Evolutionary conservation across 2,888 invertebrate genomes (phyloP), one percentile per base, ranked within the genome.

Genomic region (Omphaloscelis lunosa): DNA sequence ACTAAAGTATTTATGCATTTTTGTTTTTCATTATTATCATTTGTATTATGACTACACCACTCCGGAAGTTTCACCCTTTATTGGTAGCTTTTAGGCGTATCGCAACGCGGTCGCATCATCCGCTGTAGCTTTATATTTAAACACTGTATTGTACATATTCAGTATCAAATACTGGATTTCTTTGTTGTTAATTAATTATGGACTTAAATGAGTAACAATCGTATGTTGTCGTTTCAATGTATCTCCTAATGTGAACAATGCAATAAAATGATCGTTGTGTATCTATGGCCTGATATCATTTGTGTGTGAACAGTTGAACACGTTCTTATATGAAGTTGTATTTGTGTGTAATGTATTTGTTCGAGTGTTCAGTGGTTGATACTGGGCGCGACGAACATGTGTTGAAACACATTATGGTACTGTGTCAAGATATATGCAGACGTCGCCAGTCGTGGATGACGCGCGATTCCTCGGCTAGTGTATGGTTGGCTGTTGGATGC

Each of bases 1-100:
- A 93, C 90, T 92, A 92, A 93, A 92, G 91, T 93, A 94, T 95
- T 94, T 94, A 93, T 93, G 93, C 93, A 93, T 94, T 94, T 89
- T 88, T 88, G 79, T 86, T 93, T 84, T 90, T 90, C 87, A 87
- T 91, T 90, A 89, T 84, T 85, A 88, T 89, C 79, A 84, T 89
- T 89, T 91, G 87, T 90, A 89, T 82, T 87, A 86, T 88, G 86
- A 89, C 82, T 88, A 87, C 90, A 90, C 88, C 91, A 90, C 89
- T 79, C 87, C 88, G 72, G 87, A 82, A 85, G 86, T 93, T 92
- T 93, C 93, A 93, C 93, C 93, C 84, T 93, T 92, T 92, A 93
- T 93, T 93, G 92, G 92, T 93, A 93, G 93, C 93, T 93, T 89
- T 88, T 82, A 75, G 79, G 82, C 86, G 90, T 88, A 67, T 61